Conservation (phyloP, 2,888 invertebrate species). For the Macaria notata region DNA sequence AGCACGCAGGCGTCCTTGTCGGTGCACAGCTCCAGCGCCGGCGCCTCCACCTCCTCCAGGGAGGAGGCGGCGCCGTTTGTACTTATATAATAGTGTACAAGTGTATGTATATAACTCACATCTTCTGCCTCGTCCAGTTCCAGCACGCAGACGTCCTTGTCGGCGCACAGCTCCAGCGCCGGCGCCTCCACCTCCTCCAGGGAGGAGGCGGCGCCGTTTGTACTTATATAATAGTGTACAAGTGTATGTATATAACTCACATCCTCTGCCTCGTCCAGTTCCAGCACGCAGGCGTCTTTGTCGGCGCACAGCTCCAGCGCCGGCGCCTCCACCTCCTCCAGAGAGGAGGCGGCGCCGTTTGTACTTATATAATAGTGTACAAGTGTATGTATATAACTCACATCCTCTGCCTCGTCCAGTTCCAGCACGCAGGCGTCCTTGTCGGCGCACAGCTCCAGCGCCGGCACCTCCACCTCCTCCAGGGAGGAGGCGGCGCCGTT, state of each 20-base stretch:
- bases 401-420: constrained; percentile 72
- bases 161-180: constrained; percentile 87
- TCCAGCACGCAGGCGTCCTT: constrained; percentile 72
- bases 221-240: no score
- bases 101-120: constrained; percentile 43
- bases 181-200: constrained; percentile 55
- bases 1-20: constrained; percentile 73
- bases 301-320: constrained; percentile 87
- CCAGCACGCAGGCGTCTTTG: constrained; percentile 70
- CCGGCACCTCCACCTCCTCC: constrained; percentile 57
- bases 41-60: constrained; percentile 53
- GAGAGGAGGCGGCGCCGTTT: no score
- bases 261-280: constrained; percentile 72
- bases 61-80: no score
- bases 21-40: constrained; percentile 87
- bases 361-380: no score
- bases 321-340: constrained; percentile 54
- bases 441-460: constrained; percentile 87
- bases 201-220: no score
- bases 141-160: constrained; percentile 70
- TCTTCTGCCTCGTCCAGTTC: constrained; percentile 75
- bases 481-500: no score
- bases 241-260: constrained; percentile 43
- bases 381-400: no score
- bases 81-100: no score